Evolutionary conservation across 2,888 invertebrate species (phyloP), one percentile per base, ranked within the genome.

Genomic region (Elegia similella): DNA sequence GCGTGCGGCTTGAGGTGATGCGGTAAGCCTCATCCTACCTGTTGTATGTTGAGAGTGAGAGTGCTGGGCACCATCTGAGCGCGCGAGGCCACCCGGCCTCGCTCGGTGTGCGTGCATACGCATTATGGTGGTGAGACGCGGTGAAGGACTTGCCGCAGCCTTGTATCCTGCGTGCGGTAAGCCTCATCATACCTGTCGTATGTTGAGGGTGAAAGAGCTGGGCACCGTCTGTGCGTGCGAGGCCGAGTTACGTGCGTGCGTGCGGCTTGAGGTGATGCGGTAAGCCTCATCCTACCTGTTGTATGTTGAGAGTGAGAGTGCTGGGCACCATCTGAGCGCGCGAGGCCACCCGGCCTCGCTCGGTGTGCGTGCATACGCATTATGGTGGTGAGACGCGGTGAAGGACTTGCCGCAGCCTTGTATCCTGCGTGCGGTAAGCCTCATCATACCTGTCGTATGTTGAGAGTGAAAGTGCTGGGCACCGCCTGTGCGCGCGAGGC

Each of bases 131-230:
- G 84, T 98, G 98, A 52, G 97, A 97, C 16, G 98, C 98, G 1
- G 97, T 96, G 84, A 98, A 98, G 0, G 97, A 96, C 80, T 98
- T 98, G 42, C 96, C 97, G 80, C 98, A 98, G 6, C 96, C 96
- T 63, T 95, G 94, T 73, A 95, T 95, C 48, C 93, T 91, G 80
- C 98, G 98, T 23, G 23, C 5, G 5, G 3, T 12, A 38, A 5
- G 7, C n/a, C 10, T 38, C 5, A 38, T 12, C 38, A n/a, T 7
- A 53, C 30, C 42, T 54, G 43, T 8, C 16, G 43, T 1, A 29
- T 15, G 2, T 2, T 44, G 7, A 54, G 10, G 15, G 34, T 34
- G 16, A 50, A 12, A 7, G 50, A 42, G 17, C 7, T 10, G 16
- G 38, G 16, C 17, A 38, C 7, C 1, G 6, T 10, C 13, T n/a